Base-by-base conservation (phyloP, 1,140 invertebrate species). In the Zaprionus capensis region DNA sequence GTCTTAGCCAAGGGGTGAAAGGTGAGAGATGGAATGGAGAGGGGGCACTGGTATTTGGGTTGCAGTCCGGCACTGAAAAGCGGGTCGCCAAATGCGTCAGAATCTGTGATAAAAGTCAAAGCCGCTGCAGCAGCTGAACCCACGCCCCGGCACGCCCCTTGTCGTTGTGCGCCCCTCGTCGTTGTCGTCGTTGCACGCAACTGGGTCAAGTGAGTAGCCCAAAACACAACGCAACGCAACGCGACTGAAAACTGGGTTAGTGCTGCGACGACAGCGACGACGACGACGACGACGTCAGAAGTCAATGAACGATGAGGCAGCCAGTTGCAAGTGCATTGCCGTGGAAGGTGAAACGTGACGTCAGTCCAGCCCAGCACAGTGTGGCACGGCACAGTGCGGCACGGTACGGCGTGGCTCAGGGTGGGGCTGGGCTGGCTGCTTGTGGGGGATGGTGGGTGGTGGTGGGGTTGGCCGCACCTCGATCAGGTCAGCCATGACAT, bases 261-360 rank as follows among this genome's bases (percentile, higher is more conserved):
- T 73, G 75, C 70, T 62, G 59, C 44, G 69, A 28, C 65, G 63
- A 41, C 56, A 68, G 51, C 56, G 71, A 66, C 56, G 75, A 65
- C 46, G 62, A 28, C 53, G 56, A 34, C 12, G 34, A 41, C 71
- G 71, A 58, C 66, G 67, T 14, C 58, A 78, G 46, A 78, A 78
- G 85, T 88, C 85, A 85, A 77, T 73, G 85, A 77, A 90, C 85
- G 76, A 24, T 44, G 78, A 58, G 59, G 46, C 64, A 59, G 69
- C 64, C n/a, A 17, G 41, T 46, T 17, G 46, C 46, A 70, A 85
- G 81, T 90, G 81, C 85, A 90, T 76, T 81, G 67, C 81, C 76
- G 81, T 88, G 82, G 85, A 88, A 90, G 85, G 85, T 88, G 66
- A 88, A 90, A 91, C 53, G 71, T 88, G 85, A 88, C 85, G 85